Percentiles rank a stretch among this genome's conserved stretches.
Conservation (phyloP, 1,140 invertebrate genomes). For the Anastrepha ludens region DNA sequence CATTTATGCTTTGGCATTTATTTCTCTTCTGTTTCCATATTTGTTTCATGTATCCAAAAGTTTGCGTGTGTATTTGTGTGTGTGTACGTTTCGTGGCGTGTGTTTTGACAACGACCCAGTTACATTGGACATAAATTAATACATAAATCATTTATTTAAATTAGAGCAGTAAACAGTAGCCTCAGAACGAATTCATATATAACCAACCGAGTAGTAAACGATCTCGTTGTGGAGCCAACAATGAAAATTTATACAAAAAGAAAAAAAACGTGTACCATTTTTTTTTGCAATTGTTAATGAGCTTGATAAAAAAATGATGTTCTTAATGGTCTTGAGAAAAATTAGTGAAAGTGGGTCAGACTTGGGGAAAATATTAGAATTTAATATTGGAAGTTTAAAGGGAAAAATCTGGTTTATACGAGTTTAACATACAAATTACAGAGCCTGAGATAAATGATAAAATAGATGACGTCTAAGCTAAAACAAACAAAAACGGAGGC, state of each 20-base stretch:
- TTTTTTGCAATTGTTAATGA: neutral
- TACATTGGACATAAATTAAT: slow-evolving; percentile 46
- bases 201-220: neutral
- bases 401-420: too few relatives aligned
- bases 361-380: neutral
- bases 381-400: neutral
- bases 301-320: neutral
- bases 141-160: slow-evolving; percentile 53
- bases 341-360: neutral
- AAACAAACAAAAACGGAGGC: too few relatives aligned
- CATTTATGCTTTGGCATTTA: slow-evolving; percentile 19
- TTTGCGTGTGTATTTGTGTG: neutral
- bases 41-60: neutral
- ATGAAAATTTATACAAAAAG: neutral
- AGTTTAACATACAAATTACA: too few relatives aligned
- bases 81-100: neutral
- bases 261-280: neutral
- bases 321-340: neutral
- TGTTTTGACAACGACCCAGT: slow-evolving; percentile 50
- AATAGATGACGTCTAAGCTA: too few relatives aligned
- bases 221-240: neutral
- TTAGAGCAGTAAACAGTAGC: slow-evolving; percentile 46
- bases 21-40: neutral
- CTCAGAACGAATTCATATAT: slow-evolving; percentile 19
- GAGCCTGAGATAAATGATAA: too few relatives aligned